Percentiles rank a stretch among this genome's conserved stretches.
These are phyloP conservation scores for Amphilophus citrinellus DNA, from an alignment of 2,113 vertebrate species.

Conservation along the genomic window DNA sequence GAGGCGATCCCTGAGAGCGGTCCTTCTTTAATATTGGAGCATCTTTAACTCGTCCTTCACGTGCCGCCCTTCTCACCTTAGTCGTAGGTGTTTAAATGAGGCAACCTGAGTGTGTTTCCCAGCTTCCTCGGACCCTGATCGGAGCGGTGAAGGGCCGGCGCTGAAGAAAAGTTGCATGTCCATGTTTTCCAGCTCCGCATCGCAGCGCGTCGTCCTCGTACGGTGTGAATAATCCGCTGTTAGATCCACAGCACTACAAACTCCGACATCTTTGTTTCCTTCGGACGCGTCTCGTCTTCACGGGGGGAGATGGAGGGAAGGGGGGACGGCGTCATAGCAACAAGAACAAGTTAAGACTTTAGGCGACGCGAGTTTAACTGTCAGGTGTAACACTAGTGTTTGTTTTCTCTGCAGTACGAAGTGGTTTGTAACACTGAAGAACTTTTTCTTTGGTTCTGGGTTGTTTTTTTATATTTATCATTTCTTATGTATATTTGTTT, in stretches of 20 bases:
- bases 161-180: conserved; percentile 57
- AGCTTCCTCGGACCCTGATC: not conserved
- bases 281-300: conserved; percentile 5
- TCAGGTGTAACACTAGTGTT: conserved; percentile 75
- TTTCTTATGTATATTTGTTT: conserved; percentile 84
- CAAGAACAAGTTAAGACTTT: conserved; percentile 47
- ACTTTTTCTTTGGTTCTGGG: conserved; percentile 66
- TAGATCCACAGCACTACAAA: conserved; percentile 67
- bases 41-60: not conserved
- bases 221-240: conserved; percentile 66
- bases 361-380: conserved; percentile 65
- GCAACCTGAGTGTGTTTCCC: conserved; percentile 5
- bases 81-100: not conserved
- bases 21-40: conserved; percentile 3
- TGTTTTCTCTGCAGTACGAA: conserved; percentile 77
- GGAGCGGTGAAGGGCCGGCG: not conserved
- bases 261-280: conserved; percentile 23
- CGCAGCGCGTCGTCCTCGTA: conserved; percentile 57
- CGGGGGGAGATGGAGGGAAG: not conserved
- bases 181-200: conserved; percentile 45
- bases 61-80: not conserved
- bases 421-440: conserved; percentile 78
- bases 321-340: conserved; percentile 6
- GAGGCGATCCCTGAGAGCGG: not conserved
- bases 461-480: conserved; percentile 82